Percentiles rank a stretch among this genome's conserved stretches.
Conservation (phyloP, 2,113 vertebrate genomes). For the Urocynchramus pylzowi region DNA sequence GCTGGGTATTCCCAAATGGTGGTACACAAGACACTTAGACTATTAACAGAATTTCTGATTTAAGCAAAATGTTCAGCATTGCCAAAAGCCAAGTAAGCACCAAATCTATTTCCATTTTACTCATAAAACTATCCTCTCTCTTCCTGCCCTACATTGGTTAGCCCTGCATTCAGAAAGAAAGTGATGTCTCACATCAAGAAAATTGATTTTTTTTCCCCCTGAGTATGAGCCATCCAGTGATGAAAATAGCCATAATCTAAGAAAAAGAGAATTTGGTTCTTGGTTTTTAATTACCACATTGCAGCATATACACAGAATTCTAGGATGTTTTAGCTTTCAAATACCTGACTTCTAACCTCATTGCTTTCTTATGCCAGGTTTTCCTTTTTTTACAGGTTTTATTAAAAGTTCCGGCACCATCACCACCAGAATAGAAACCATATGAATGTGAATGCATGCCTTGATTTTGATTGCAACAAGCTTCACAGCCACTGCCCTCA, state of each 20-base stretch:
- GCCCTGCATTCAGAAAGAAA: background rate
- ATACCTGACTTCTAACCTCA: background rate
- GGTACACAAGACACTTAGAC: background rate
- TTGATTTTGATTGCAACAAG: background rate
- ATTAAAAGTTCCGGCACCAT: background rate
- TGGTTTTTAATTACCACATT: background rate
- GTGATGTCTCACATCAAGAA: background rate
- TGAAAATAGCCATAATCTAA: background rate
- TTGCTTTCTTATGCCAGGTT: background rate
- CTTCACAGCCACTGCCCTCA: background rate
- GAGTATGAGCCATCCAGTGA: background rate
- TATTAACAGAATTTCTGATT: background rate
- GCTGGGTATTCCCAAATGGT: background rate
- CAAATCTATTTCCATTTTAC: background rate
- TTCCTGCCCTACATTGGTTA: background rate
- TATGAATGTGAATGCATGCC: background rate
- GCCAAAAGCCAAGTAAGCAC: background rate
- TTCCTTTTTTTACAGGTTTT: background rate
- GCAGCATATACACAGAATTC: background rate
- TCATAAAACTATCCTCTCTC: background rate
- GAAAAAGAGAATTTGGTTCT: background rate
- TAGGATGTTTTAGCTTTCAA: background rate
- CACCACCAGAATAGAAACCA: background rate
- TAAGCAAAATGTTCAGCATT: background rate
- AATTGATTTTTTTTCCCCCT: background rate